Percentiles rank a stretch among this genome's conserved stretches.
Conservation (phyloP, 1,140 invertebrate genomes). For the Caenorhabditis brenneri region DNA sequence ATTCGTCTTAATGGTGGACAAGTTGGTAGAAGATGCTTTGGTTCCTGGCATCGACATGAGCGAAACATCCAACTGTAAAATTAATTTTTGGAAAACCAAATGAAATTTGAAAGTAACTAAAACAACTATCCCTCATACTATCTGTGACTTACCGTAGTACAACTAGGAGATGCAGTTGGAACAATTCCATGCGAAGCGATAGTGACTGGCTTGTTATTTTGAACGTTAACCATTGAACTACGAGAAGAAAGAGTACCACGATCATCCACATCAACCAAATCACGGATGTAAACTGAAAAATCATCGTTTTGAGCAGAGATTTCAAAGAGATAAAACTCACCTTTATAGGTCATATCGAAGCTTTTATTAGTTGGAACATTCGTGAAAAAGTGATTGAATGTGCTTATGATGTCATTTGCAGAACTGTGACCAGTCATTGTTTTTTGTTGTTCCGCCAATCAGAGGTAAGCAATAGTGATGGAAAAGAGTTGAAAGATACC, state of each 20-base stretch:
- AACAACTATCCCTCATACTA: too few relatives aligned
- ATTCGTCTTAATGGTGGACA: not conserved
- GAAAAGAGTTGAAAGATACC: too few relatives aligned
- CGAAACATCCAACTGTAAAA: not conserved
- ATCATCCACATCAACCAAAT: not conserved
- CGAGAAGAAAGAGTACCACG: not conserved
- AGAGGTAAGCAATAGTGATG: too few relatives aligned
- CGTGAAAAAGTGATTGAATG: not conserved
- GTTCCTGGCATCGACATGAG: not conserved
- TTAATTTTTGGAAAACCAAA: not conserved
- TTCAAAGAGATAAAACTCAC: not conserved
- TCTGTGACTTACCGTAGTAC: not conserved
- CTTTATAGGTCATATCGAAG: slow-evolving; percentile 15
- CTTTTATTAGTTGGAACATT: not conserved
- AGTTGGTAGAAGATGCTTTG: not conserved
- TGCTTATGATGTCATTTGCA: not conserved
- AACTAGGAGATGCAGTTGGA: not conserved
- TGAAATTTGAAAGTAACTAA: too few relatives aligned
- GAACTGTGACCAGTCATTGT: not conserved
- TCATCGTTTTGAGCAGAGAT: not conserved
- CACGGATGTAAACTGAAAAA: not conserved
- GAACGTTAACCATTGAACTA: not conserved
- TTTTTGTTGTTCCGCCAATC: not conserved
- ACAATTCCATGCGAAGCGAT: not conserved
- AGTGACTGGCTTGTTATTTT: not conserved